Evolutionary conservation across 2,113 vertebrate species (phyloP).

Genomic region (Brevimyrus niger): DNA sequence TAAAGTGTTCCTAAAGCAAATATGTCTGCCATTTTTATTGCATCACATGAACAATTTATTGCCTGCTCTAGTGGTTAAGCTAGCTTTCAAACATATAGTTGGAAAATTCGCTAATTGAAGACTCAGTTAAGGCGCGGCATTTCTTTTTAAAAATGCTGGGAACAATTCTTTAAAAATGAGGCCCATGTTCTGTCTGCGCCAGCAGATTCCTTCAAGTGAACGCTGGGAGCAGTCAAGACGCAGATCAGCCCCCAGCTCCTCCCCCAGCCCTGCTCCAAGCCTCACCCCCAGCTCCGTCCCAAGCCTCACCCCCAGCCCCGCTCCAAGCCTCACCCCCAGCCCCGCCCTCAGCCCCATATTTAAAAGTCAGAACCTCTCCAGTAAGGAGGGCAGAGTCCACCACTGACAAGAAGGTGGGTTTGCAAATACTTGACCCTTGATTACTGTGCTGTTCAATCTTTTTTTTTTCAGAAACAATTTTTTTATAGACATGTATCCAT

Average conservation of each 20-base stretch:
- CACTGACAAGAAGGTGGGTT: slow-evolving; percentile 37
- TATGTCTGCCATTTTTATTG: neutral
- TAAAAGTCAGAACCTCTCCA: slow-evolving; percentile 1
- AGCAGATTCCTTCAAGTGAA: slow-evolving; percentile 35
- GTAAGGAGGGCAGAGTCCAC: slow-evolving; percentile 20
- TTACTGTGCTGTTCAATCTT: neutral
- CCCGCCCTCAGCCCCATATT: neutral
- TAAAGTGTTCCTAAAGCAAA: neutral
- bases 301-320: slow-evolving; percentile 32
- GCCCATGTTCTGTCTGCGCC: slow-evolving; percentile 5
- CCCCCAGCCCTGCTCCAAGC: slow-evolving; percentile 16
- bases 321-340: slow-evolving; percentile 2
- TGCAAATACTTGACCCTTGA: neutral
- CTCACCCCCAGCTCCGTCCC: neutral
- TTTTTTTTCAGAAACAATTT: neutral
- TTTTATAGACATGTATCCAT: neutral
- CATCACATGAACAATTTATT: neutral
- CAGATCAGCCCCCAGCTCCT: slow-evolving; percentile 35
- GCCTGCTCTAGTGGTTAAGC: neutral
- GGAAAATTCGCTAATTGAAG: neutral
- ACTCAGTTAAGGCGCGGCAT: neutral
- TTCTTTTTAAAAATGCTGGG: neutral
- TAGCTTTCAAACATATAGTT: neutral
- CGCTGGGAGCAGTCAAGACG: slow-evolving; percentile 14
- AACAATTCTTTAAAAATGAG: neutral